Evolutionary conservation across 2,888 invertebrate genomes (phyloP).

Genomic region (Nomada goodeniana): DNA sequence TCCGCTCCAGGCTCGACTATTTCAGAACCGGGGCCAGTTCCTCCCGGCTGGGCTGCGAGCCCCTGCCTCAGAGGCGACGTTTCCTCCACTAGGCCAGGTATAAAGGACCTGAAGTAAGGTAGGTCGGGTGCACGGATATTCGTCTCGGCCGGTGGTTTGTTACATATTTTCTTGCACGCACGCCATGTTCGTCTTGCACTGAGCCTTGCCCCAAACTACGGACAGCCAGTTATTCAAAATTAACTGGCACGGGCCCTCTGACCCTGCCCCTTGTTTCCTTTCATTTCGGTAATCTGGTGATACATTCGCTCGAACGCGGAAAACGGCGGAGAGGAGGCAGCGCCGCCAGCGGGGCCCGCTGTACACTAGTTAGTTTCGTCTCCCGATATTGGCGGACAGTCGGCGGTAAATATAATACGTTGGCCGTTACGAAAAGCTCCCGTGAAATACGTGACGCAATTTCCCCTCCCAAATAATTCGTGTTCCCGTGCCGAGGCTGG

Average conservation of each 20-base stretch:
- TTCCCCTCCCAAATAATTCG: slow-evolving; percentile 20
- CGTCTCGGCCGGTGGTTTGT: not conserved
- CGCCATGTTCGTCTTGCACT: slow-evolving; percentile 31
- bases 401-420: not conserved
- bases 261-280: slow-evolving; percentile 57
- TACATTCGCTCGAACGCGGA: too few relatives aligned
- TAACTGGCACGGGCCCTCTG: slow-evolving; percentile 72
- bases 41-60: not conserved
- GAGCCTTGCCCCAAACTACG: slow-evolving; percentile 62
- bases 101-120: not conserved
- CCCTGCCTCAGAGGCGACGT: not conserved
- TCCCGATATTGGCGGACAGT: too few relatives aligned
- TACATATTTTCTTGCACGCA: slow-evolving; percentile 26
- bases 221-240: slow-evolving; percentile 69
- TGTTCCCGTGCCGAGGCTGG: slow-evolving; percentile 14
- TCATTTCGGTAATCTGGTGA: not conserved
- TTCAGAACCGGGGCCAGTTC: not conserved
- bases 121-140: not conserved
- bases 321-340: not conserved
- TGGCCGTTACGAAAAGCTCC: not conserved
- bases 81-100: slow-evolving; percentile 7
- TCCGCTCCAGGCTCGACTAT: too few relatives aligned
- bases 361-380: too few relatives aligned
- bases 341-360: too few relatives aligned
- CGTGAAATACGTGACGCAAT: slow-evolving; percentile 40